Conservation (phyloP, 2,888 invertebrate species). For the Leptinotarsa peninsularis region DNA sequence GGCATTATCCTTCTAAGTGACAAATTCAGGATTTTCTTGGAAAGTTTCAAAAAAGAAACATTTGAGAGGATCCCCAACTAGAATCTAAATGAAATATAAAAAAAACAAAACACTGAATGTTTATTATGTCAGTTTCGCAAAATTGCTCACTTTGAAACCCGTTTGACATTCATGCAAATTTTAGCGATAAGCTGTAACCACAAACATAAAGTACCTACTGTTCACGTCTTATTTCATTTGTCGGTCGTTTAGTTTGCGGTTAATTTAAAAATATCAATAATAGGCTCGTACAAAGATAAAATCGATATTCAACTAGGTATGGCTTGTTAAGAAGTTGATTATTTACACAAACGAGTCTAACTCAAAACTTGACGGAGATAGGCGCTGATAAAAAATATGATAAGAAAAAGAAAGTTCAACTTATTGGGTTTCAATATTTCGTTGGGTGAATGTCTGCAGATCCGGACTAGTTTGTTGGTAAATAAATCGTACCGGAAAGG, state of each 20-base stretch:
- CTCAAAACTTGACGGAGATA: neutral
- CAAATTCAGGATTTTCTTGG: no score
- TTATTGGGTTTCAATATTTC: neutral
- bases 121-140: no score
- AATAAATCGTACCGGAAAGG: neutral
- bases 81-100: no score
- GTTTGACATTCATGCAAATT: neutral
- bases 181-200: neutral
- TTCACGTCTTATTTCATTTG: conserved; percentile 2
- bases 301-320: conserved; percentile 8
- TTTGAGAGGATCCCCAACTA: no score
- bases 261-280: neutral
- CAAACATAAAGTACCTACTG: neutral
- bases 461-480: neutral
- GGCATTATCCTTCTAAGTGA: no score
- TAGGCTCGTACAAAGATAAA: neutral
- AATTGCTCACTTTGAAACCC: neutral
- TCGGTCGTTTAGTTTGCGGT: conserved; percentile 4
- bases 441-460: neutral
- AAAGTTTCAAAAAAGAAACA: no score
- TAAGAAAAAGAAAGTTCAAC: neutral
- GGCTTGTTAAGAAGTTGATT: conserved; percentile 4
- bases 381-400: conserved; percentile 3
- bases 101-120: no score
- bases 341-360: conserved; percentile 1